phyloP scores from a whole-genome alignment of 2,888 invertebrate genomes.

The Heteromurus nitidus region DNA sequence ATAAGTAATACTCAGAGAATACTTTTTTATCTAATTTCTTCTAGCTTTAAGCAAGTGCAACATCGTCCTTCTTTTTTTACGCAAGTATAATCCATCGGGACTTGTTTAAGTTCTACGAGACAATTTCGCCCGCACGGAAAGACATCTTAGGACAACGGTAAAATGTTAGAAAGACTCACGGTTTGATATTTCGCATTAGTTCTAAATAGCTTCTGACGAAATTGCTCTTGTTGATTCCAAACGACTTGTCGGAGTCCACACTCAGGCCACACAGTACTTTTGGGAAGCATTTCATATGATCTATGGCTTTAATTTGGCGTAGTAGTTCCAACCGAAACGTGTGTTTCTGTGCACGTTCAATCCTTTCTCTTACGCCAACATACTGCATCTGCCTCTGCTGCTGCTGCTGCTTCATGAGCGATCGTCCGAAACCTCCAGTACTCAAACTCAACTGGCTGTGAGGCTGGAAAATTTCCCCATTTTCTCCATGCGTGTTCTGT shows the following conservation, averaged over 20 bases:
- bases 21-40: no score
- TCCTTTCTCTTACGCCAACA: conserved; percentile 30
- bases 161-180: no score
- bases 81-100: no score
- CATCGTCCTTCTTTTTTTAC: no score
- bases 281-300: conserved; percentile 68
- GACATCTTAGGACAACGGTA: no score
- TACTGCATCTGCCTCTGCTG: no score
- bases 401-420: not conserved
- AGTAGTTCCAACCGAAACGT: conserved; percentile 55
- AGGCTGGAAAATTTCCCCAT: not conserved
- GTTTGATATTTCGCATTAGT: conserved; percentile 64
- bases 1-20: no score
- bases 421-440: not conserved
- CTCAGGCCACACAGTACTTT: conserved; percentile 67
- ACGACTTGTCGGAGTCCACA: conserved; percentile 64
- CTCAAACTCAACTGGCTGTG: conserved; percentile 4
- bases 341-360: conserved; percentile 42
- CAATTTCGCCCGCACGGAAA: no score
- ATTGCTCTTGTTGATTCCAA: conserved; percentile 62
- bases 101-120: not conserved
- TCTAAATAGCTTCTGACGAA: conserved; percentile 65
- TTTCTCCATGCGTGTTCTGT: not conserved
- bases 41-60: no score
- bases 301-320: conserved; percentile 65